These are phyloP conservation scores for Nephrotoma appendiculata DNA, from an alignment of 2,888 invertebrate species.

Conservation along the genomic window DNA sequence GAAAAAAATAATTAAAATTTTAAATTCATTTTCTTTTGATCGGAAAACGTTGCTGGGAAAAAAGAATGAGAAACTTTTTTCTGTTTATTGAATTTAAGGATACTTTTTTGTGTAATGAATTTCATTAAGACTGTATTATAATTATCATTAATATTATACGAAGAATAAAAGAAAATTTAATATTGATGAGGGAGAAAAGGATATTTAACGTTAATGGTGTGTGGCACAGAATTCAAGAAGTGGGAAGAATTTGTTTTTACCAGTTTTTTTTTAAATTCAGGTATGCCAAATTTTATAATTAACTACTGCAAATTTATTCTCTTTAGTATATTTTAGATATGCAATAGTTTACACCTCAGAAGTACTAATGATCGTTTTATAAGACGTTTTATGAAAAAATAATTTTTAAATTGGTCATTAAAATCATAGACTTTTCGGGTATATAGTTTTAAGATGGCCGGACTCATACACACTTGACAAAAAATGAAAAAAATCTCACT, in stretches of 20 bases:
- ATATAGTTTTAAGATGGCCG: too few relatives aligned
- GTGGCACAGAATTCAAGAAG: neutral
- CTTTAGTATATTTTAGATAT: too few relatives aligned
- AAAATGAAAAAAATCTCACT: too few relatives aligned
- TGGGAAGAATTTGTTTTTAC: neutral
- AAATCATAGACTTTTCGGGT: too few relatives aligned
- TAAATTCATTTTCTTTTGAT: neutral
- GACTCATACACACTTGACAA: too few relatives aligned
- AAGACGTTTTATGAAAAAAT: too few relatives aligned
- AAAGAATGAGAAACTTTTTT: neutral
- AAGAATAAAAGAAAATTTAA: neutral
- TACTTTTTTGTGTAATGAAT: neutral
- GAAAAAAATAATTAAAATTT: neutral
- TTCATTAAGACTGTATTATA: neutral
- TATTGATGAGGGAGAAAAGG: neutral
- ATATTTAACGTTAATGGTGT: neutral
- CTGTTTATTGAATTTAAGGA: constrained; percentile 2
- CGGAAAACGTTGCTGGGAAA: neutral
- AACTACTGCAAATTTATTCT: neutral
- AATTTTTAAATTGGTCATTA: too few relatives aligned
- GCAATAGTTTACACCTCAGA: too few relatives aligned
- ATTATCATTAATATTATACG: neutral
- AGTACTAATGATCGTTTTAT: too few relatives aligned
- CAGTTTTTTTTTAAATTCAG: neutral
- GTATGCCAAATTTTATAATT: neutral